These are phyloP conservation scores for Tribolium castaneum DNA, from an alignment of 1,140 invertebrate genomes.

Conservation along the genomic window DNA sequence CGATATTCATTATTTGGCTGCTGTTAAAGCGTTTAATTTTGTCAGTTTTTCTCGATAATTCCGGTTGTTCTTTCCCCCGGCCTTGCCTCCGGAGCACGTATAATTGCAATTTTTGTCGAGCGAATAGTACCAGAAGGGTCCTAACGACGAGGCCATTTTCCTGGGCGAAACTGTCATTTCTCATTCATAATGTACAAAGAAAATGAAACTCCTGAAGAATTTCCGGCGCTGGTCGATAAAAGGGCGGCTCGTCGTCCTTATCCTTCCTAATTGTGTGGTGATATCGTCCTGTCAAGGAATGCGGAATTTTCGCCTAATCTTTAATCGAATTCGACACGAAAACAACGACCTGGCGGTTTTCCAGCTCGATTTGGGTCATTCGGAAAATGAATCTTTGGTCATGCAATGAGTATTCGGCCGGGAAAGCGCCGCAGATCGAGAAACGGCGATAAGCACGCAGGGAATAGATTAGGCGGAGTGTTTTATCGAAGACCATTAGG, in stretches of 20 bases:
- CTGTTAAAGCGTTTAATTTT: too few species aligned
- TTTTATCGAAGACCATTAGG: not conserved
- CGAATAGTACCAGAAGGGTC: not conserved
- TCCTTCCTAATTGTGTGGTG: conserved; percentile 15
- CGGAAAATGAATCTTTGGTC: conserved; percentile 6
- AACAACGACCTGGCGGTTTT: not conserved
- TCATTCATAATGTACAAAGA: conserved; percentile 35
- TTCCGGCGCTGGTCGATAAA: conserved; percentile 16
- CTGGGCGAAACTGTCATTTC: conserved; percentile 27
- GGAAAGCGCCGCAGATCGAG: not conserved
- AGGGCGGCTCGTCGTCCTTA: conserved; percentile 13
- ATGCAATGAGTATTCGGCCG: conserved; percentile 11
- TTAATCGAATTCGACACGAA: conserved; percentile 17
- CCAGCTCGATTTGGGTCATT: conserved; percentile 5
- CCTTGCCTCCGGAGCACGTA: too few species aligned
- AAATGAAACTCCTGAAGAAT: conserved; percentile 18
- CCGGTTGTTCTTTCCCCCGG: conserved; percentile 9
- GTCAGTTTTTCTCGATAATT: too few species aligned
- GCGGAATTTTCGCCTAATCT: conserved; percentile 15
- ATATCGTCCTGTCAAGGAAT: conserved; percentile 14
- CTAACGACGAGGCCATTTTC: conserved; percentile 11
- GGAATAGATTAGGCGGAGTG: not conserved
- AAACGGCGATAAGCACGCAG: conserved; percentile 21
- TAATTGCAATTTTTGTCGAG: conserved; percentile 18
- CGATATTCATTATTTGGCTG: too few species aligned